Evolutionary conservation across 2,113 vertebrate genomes (phyloP), one percentile per base, ranked within the genome.

Genomic region (Pelecanus crispus): DNA sequence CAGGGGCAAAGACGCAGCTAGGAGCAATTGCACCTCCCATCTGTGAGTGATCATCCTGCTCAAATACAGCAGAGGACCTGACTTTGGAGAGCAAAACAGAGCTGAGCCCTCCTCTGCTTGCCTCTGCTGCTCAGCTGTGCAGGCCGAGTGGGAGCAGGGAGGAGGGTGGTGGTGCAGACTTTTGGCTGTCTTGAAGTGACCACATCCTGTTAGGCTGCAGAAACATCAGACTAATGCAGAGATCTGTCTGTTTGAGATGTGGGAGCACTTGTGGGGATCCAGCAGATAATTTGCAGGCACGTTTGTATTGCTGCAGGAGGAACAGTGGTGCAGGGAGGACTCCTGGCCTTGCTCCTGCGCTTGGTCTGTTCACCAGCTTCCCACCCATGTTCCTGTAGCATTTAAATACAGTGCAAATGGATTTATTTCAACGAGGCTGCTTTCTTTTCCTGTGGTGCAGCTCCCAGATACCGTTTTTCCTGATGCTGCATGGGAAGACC

Each of bases 121-220:
- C 70, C 75, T 61, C 53, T 92, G 81, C 67, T 53, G 28, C 68
- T 91, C 56, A 59, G 65, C 74, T 68, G 82, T 68, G 62, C 71
- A 56, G 79, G 61, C 88, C 40, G 74, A 88, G 79, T 52, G 38
- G 74, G 68, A 58, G 59, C 21, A 29, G 32, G 72, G 67, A 86
- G 82, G 71, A 74, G 79, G 65, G 66, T 81, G 81, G 55, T 14
- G 86, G 65, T 79, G 90, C 72, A 94, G 92, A 75, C 70, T 84
- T 86, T 26, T 88, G 90, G 80, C 92, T 96, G 80, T 73, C 91
- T 92, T 94, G 17, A 81, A 86, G 77, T 32, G 68, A 79, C 92
- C 94, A 91, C 95, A 89, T 95, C 91, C 91, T 92, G 88, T 83
- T 36, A 42, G 56, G 40, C 88, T 95, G 82, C 2, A 1, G 83